Evolutionary conservation across 1,140 invertebrate genomes (phyloP), one percentile per base, ranked within the genome.

Genomic region (Mesaphorura yosii): DNA sequence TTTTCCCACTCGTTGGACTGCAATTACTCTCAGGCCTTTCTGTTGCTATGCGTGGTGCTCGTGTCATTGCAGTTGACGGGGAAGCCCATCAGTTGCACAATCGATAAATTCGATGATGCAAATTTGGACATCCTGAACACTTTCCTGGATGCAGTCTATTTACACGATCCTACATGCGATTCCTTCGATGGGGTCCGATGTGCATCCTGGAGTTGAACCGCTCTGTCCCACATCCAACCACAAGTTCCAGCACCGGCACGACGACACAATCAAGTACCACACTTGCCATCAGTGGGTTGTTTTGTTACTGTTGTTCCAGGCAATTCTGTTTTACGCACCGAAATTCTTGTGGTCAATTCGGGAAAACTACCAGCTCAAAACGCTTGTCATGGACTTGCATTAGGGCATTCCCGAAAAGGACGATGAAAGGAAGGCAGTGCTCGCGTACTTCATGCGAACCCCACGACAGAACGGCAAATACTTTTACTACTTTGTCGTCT

Each of bases 241-340:
- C n/a, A n/a, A n/a, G n/a, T n/a, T n/a, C n/a, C n/a, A n/a, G 31
- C 52, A 38, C 14, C 15, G 4, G 1, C 49, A 58, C 19, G 25
- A 55, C 20, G 72, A 78, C 49, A 10, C 71, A 79, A 60, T 39
- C 42, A 39, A 25, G 48, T 19, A 48, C 60, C 86, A 91, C 70
- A 88, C 88, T 0, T 93, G 92, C 67, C 92, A 93, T 65, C 88
- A 92, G 68, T 93, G 88, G 88, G 86, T 91, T 3, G 85, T 82
- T 0, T 86, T 89, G 61, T 76, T 88, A 1, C 71, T 86, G 2
- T 83, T 86, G 69, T 76, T 76, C 6, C 84, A 88, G 68, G 90
- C 88, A 5, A 83, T 94, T 60, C 71, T 94, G 37, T 97, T 96
- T 72, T 96, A 95, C 70, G 76, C 94, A 41, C 88, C 89, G 2